Base-by-base conservation (phyloP, 2,888 invertebrate genomes). In the Epistrophella euchroma region DNA sequence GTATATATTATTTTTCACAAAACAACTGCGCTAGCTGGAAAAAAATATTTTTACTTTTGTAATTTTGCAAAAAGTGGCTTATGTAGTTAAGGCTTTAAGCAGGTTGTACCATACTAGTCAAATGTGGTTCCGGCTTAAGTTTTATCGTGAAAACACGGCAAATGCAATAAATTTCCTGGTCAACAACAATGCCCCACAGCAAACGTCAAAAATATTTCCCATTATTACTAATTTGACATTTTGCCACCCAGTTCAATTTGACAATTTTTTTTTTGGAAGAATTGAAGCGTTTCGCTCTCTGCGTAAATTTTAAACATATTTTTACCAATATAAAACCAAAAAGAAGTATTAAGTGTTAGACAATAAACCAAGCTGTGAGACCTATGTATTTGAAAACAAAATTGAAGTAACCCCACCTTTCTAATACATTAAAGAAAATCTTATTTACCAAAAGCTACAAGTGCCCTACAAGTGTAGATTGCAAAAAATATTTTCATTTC, bases 221-320 rank as follows among this genome's bases (percentile, higher is more conserved):
- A 17, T 5, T 76, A 37, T 43, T 43, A 10, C 10, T 55, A 45
- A 37, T 68, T 37, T 84, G 79, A 79, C 84, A 19, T 71, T 71
- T 32, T 79, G 79, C 79, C 79, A 79, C 84, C 79, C 84, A 79
- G 73, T 83, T 60, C n/a, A 60, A 2, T 35, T 60, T 71, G 52
- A 19, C n/a, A 32, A 56, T 71, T 40, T 32, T 32, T 70, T 70
- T 62, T 68, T 66, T 50, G 28, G n/a, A 64, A 47, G 43, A 22
- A 58, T 25, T n/a, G 45, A 52, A 71, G 55, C 25, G 62, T 71
- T 35, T 15, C 40, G 58, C 13, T 60, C 19, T n/a, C 7, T 58
- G 25, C 15, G 22, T 10, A 45, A 47, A 47, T 62, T 11, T 43
- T 35, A 60, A 85, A 73, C 85, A 85, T 85, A 85, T 81, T 85